These are phyloP conservation scores for Agrochola litura DNA, from an alignment of 2,888 invertebrate genomes.

Conservation along the genomic window DNA sequence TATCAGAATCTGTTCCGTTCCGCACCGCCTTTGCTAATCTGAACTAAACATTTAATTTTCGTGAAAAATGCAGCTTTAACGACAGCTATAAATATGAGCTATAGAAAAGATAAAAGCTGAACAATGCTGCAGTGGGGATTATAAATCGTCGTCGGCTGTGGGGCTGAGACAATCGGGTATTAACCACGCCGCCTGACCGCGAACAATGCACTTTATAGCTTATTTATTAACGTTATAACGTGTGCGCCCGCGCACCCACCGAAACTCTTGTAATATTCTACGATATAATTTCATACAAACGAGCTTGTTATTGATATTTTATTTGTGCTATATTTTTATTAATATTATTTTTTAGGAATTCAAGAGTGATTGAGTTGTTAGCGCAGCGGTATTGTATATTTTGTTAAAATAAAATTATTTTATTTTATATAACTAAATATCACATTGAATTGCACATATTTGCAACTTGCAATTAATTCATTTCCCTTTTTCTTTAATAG, in stretches of 20 bases:
- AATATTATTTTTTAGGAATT: slow-evolving; percentile 40
- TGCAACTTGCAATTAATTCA: neutral
- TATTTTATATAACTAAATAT: neutral
- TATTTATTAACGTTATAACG: slow-evolving; percentile 74
- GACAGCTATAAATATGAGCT: slow-evolving; percentile 76
- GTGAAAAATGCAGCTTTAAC: slow-evolving; percentile 78
- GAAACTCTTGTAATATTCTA: slow-evolving; percentile 69
- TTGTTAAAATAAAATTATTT: neutral
- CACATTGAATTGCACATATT: neutral
- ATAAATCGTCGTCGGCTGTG: slow-evolving; percentile 52
- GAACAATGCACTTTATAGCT: slow-evolving; percentile 82
- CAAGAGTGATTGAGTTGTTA: slow-evolving; percentile 11
- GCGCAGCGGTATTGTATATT: neutral
- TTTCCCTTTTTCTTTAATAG: neutral
- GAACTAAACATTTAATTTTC: slow-evolving; percentile 70
- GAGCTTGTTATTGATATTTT: slow-evolving; percentile 85
- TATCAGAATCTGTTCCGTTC: slow-evolving; percentile 57
- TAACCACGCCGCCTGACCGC: slow-evolving; percentile 80
- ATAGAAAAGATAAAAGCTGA: slow-evolving; percentile 76
- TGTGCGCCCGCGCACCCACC: slow-evolving; percentile 56
- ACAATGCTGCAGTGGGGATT: slow-evolving; percentile 66
- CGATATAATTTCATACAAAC: slow-evolving; percentile 82
- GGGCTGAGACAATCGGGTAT: slow-evolving; percentile 81
- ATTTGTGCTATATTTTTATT: slow-evolving; percentile 70
- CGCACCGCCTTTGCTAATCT: slow-evolving; percentile 66